phyloP scores from a whole-genome alignment of 2,888 invertebrate genomes.

The Diplazon laetatorius region DNA sequence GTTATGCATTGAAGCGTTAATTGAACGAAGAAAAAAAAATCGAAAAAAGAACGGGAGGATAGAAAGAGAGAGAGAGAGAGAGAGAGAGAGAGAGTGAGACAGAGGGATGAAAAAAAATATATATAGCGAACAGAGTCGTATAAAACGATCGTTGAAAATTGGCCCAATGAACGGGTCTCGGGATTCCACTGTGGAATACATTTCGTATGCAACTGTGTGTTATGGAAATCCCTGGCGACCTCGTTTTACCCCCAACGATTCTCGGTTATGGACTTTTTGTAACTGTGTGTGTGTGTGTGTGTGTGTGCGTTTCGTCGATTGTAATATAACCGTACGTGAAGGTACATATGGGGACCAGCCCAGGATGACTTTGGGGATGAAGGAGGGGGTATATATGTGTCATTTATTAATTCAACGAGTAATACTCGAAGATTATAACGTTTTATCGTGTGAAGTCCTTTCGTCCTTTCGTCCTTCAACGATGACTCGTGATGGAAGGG shows the following conservation, averaged over 20 bases:
- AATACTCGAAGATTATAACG: slow-evolving; percentile 17
- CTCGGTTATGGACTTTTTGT: not conserved
- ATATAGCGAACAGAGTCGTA: slow-evolving; percentile 16
- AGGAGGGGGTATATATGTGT: too few species aligned
- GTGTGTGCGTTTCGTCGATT: too few species aligned
- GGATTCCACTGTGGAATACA: slow-evolving; percentile 45
- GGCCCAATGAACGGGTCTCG: slow-evolving; percentile 40
- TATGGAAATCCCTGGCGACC: slow-evolving; percentile 38
- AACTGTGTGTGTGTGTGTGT: too few species aligned
- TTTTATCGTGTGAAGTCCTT: slow-evolving; percentile 31
- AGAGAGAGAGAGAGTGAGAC: slow-evolving; percentile 2
- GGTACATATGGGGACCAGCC: slow-evolving; percentile 1
- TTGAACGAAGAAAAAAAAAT: slow-evolving; percentile 44
- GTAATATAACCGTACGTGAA: too few species aligned
- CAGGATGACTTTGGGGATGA: slow-evolving; percentile 4
- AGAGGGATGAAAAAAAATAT: slow-evolving; percentile 15
- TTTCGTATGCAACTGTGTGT: slow-evolving; percentile 34
- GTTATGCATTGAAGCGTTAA: slow-evolving; percentile 33
- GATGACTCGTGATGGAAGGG: too few species aligned
- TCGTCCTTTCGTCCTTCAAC: too few species aligned
- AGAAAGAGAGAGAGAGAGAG: slow-evolving; percentile 11
- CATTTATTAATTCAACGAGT: slow-evolving; percentile 33
- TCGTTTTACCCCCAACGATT: slow-evolving; percentile 12
- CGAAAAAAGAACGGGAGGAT: not conserved
- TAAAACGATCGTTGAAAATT: slow-evolving; percentile 37